These are phyloP conservation scores for Pilophorus perplexus DNA, from an alignment of 2,888 invertebrate genomes.

Conservation along the genomic window DNA sequence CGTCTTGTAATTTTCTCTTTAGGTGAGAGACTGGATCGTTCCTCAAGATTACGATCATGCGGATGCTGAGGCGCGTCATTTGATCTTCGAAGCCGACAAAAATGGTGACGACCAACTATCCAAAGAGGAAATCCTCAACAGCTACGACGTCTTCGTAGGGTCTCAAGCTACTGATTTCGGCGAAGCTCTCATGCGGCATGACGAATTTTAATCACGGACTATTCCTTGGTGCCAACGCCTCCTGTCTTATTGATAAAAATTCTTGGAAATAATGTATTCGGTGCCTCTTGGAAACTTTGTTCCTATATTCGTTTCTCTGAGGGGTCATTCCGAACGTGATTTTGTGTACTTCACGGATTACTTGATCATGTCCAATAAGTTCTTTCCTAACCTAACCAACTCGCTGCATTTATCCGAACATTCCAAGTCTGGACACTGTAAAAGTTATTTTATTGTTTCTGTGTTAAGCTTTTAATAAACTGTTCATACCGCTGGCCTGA, in stretches of 20 bases:
- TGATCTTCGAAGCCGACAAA: slow-evolving; percentile 89
- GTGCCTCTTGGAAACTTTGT: too few relatives aligned
- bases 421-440: too few relatives aligned
- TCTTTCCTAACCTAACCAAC: too few relatives aligned
- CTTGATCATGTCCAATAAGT: too few relatives aligned
- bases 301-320: too few relatives aligned
- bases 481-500: too few relatives aligned
- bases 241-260: not conserved
- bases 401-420: too few relatives aligned
- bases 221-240: not conserved
- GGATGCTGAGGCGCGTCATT: slow-evolving; percentile 91
- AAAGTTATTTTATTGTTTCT: too few relatives aligned
- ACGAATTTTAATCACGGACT: slow-evolving; percentile 86
- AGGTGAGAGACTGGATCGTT: slow-evolving; percentile 84
- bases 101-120: slow-evolving; percentile 88
- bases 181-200: slow-evolving; percentile 89
- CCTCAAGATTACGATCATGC: slow-evolving; percentile 97
- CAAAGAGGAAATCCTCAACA: slow-evolving; percentile 84
- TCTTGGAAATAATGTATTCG: too few relatives aligned
- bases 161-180: slow-evolving; percentile 99
- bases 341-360: too few relatives aligned
- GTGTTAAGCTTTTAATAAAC: too few relatives aligned
- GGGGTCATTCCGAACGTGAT: too few relatives aligned
- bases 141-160: slow-evolving; percentile 96
- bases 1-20: slow-evolving; percentile 43